A percentile compares a stretch with the other conserved stretches of the same genome.
Conservation (phyloP, 92 coral and sea anemone species). For the Diadumene lineata region DNA sequence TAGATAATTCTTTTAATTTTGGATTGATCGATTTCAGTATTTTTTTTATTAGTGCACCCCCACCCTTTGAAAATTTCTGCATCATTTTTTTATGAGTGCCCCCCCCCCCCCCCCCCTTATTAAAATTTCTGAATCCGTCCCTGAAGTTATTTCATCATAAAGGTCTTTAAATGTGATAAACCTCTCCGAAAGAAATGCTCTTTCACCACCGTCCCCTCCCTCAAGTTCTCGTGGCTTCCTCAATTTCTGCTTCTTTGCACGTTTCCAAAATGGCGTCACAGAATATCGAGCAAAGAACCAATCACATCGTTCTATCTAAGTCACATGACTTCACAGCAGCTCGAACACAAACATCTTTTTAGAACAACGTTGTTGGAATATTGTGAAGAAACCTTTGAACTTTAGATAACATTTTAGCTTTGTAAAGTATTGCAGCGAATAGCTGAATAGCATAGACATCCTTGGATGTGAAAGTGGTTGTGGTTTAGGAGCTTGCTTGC, state of each 20-base stretch:
- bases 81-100: no score
- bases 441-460: conserved; percentile 53
- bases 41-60: no score
- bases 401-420: no score
- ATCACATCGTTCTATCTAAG: conserved; percentile 30
- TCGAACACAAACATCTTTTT: conserved; percentile 62
- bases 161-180: no score
- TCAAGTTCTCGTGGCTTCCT: neutral
- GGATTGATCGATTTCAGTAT: no score
- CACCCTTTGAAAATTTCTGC: no score
- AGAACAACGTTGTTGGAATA: conserved; percentile 7
- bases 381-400: conserved; percentile 12
- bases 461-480: conserved; percentile 48
- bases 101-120: no score
- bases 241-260: neutral
- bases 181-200: no score
- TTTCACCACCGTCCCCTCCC: conserved; percentile 6
- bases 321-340: conserved; percentile 53
- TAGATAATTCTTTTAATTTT: no score
- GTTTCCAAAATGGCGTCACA: conserved; percentile 5
- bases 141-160: no score
- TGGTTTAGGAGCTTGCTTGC: conserved; percentile 43
- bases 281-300: conserved; percentile 23
- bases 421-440: conserved; percentile 11
- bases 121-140: no score